Percentiles rank a stretch among this genome's conserved stretches.
phyloP scores from a whole-genome alignment of 2,797 vertebrate species.

The Pangasius larnaudii region DNA sequence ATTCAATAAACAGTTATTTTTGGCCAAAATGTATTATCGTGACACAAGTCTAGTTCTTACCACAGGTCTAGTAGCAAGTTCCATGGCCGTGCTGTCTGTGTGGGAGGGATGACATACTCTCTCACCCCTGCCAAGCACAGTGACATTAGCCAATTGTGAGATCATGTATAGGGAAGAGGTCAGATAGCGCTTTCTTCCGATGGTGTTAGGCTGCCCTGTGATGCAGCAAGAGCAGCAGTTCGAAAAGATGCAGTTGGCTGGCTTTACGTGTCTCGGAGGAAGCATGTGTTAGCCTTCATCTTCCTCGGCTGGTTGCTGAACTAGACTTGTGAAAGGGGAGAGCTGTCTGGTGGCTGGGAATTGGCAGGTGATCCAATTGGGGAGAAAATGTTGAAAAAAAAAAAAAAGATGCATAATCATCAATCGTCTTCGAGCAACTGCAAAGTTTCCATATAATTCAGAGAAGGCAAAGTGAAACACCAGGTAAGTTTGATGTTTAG shows the following conservation, averaged over 20 bases:
- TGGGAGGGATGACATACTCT: not conserved
- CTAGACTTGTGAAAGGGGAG: not conserved
- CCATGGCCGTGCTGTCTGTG: not conserved
- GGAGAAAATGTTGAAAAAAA: not conserved
- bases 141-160: not conserved
- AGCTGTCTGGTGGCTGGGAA: not conserved
- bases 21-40: not conserved
- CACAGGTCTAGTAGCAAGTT: not conserved
- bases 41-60: not conserved
- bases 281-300: not conserved
- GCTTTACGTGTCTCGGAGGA: not conserved
- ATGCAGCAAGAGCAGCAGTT: not conserved
- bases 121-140: not conserved
- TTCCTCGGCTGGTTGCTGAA: not conserved
- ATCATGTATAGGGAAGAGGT: not conserved
- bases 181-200: too few species aligned
- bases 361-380: not conserved
- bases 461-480: not conserved
- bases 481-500: not conserved
- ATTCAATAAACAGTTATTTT: conserved; percentile 9
- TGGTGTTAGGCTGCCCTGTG: not conserved
- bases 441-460: not conserved
- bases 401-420: not conserved
- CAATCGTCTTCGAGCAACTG: not conserved
- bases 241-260: not conserved